Evolutionary conservation across 2,797 vertebrate genomes (phyloP), one percentile per base, ranked within the genome.

Genomic region (Enteromius argenteus): DNA sequence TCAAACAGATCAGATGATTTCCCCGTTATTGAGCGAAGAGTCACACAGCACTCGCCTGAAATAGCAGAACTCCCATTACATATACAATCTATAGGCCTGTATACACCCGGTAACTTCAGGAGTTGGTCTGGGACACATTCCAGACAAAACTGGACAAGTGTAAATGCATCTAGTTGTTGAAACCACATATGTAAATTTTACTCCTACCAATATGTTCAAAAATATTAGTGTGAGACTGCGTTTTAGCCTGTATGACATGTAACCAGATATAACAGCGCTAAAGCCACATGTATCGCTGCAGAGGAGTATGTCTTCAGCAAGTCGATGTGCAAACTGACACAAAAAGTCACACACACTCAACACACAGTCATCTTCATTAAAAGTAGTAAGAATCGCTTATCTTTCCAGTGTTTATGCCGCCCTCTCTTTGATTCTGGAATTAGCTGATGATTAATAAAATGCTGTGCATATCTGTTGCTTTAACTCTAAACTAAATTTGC

Each of bases 21-120:
- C 37, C 93, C 91, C 3, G 90, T 88, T n/a, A 94, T 87, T 0
- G 94, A 91, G 62, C 87, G 91, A 66, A 97, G 86, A 75, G 96
- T 94, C 30, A 96, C 93, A 83, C 95, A 96, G 89, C 96, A 96
- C 89, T 96, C 96, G 42, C 96, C 96, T 97, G 35, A 1, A 79
- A 84, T 67, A 64, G 39, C 21, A 71, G 17, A 66, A 32, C 13
- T 83, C 21, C 10, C 9, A 69, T 58, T 79, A 74, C 19, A 49
- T 72, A 66, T 81, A 23, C 8, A 66, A n/a, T 30, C 1, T 1
- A 23, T 23, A n/a, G 56, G 56, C 56, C n/a, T 58, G 56, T 23
- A 58, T 58, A 11, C 4, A 23, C 56, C n/a, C 11, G 23, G 10
- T 60, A 27, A 60, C 56, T 27, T 60, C n/a, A 23, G 56, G 56